These are phyloP conservation scores for Aspiorhynchus laticeps DNA, from an alignment of 2,113 vertebrate genomes.

Conservation along the genomic window DNA sequence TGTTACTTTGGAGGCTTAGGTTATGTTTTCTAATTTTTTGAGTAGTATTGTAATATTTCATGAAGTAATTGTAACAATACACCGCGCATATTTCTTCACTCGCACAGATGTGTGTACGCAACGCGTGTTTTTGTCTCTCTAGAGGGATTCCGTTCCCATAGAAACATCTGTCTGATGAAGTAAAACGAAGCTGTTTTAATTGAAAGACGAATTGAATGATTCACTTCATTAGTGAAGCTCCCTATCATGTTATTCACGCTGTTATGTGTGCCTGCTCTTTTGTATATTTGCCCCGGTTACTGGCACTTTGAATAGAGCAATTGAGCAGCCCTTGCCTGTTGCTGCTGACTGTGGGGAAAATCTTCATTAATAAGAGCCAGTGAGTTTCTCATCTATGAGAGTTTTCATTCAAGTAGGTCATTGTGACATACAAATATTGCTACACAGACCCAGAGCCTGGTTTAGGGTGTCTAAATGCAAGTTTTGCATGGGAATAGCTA, in stretches of 20 bases:
- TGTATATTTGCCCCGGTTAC: not conserved
- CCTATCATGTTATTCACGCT: not conserved
- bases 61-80: not conserved
- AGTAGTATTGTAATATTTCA: not conserved
- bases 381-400: slow-evolving; percentile 17
- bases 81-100: not conserved
- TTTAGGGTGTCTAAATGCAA: not conserved
- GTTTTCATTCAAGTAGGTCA: slow-evolving; percentile 4
- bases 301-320: not conserved
- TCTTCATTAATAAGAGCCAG: not conserved
- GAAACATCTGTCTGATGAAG: slow-evolving; percentile 24
- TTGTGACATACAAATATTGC: not conserved
- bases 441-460: not conserved
- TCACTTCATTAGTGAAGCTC: slow-evolving; percentile 21
- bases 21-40: too few relatives aligned
- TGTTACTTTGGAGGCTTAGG: not conserved
- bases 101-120: not conserved
- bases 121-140: not conserved
- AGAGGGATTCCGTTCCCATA: slow-evolving; percentile 18
- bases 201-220: slow-evolving; percentile 2
- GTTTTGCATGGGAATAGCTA: not conserved
- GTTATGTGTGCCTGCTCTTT: slow-evolving; percentile 4
- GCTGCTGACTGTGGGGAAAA: not conserved
- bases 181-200: slow-evolving; percentile 4
- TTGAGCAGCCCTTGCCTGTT: not conserved